Base-by-base conservation (phyloP, 2,113 vertebrate species). In the Oreocharis arfaki region DNA sequence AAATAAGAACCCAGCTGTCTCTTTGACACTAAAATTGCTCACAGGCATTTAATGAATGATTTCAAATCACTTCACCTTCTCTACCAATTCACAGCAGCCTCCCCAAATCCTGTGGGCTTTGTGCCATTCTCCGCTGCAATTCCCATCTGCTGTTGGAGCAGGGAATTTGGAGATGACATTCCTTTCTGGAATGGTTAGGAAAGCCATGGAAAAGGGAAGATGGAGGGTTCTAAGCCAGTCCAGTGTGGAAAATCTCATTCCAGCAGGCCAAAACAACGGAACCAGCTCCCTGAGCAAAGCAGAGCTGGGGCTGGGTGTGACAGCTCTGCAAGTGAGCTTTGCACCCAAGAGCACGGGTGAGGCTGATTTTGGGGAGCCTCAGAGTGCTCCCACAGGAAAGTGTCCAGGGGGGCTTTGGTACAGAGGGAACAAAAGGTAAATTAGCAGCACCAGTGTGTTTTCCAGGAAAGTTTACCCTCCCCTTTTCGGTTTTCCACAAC, bases 31-130 rank as follows among this genome's bases (percentile, higher is more conserved):
- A n/a, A 78, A 95, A 70, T 59, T 89, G 93, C 94, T 95, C n/a
- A 12, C 79, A 76, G 92, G 32, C 83, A 39, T 93, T 96, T 95
- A 79, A 61, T 56, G 80, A 56, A 91, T 91, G 92, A 77, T 97
- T 97, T 97, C 79, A 53, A 96, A 78, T 94, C 23, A 3, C 89
- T 95, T 82, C n/a, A 26, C 61, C 91, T 74, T 68, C 44, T 57
- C 55, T 41, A 32, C 87, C 23, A 39, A 69, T 41, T 30, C 21
- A 14, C 23, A 57, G 83, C 87, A 52, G 64, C 82, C 89, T 44
- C 78, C 78, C 75, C 64, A 53, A 49, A 47, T 13, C 16, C 70
- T 4, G 3, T 8, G 9, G 23, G 39, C 27, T 74, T 64, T 9
- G 11, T n/a, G 84, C 35, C 71, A 2, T 60, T 92, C 75, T 60